Percentiles rank a stretch among this genome's conserved stretches.
phyloP scores from a whole-genome alignment of 2,797 vertebrate species.

The Tamandua tetradactyla region DNA sequence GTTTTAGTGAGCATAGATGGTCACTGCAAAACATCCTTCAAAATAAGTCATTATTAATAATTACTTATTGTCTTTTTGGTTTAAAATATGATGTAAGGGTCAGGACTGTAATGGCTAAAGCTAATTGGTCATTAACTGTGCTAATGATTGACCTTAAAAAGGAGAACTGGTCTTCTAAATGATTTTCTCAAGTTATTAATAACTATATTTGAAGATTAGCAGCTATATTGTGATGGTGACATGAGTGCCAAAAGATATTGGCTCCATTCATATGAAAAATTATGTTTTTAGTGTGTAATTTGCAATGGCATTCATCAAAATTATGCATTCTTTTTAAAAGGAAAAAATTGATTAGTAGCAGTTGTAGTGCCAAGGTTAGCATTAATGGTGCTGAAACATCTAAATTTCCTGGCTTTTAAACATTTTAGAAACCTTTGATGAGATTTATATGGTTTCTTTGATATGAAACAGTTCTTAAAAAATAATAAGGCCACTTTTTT shows the following conservation, averaged over 20 bases:
- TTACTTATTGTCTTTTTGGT: constrained; percentile 70
- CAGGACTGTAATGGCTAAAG: constrained; percentile 64
- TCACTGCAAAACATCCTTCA: constrained; percentile 52
- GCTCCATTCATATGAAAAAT: constrained; percentile 74
- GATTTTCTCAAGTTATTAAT: constrained; percentile 75
- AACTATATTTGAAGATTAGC: constrained; percentile 75
- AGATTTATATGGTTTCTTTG: constrained; percentile 68
- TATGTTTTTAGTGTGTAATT: constrained; percentile 76
- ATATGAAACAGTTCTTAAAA: constrained; percentile 68
- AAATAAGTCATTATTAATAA: constrained; percentile 62
- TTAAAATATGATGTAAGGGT: constrained; percentile 67
- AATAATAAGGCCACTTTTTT: constrained; percentile 58
- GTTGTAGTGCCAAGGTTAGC: constrained; percentile 74
- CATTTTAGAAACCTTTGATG: constrained; percentile 63
- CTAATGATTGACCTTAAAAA: constrained; percentile 74
- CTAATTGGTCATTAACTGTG: constrained; percentile 74
- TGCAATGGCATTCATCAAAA: constrained; percentile 75
- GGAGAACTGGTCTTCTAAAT: constrained; percentile 69
- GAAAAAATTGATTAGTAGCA: constrained; percentile 75
- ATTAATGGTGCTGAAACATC: constrained; percentile 76
- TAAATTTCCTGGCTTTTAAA: constrained; percentile 74
- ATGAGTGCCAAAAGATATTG: constrained; percentile 67
- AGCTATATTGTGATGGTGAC: constrained; percentile 67
- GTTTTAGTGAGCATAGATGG: constrained; percentile 51
- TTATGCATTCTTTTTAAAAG: constrained; percentile 71